Percentiles rank a stretch among this genome's conserved stretches.
phyloP scores from a whole-genome alignment of 92 coral and sea anemone species.

The Umimayanthus kanabou region DNA sequence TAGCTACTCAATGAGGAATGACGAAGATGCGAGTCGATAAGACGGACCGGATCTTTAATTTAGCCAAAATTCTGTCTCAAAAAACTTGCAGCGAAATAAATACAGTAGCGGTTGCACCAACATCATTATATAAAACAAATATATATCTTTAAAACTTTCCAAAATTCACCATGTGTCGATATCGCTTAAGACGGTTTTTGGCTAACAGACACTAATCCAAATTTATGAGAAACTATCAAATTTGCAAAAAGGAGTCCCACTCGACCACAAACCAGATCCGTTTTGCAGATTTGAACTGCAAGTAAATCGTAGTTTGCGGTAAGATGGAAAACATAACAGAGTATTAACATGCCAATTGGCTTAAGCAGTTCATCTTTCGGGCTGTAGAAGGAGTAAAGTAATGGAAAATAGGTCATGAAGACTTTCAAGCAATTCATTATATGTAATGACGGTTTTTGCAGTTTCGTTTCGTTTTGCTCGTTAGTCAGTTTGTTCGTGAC shows the following conservation, averaged over 20 bases:
- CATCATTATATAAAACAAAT: not conserved
- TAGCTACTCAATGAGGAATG: not conserved
- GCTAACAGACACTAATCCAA: not conserved
- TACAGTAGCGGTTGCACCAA: not conserved
- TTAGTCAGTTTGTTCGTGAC: constrained; percentile 10
- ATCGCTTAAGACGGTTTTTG: not conserved
- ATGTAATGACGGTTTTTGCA: not conserved
- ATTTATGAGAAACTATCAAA: not conserved
- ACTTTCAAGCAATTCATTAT: not conserved
- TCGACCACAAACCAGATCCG: not conserved
- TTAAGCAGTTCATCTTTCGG: not conserved
- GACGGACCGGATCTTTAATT: not conserved
- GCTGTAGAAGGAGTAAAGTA: not conserved
- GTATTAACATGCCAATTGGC: not conserved
- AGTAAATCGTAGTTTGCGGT: not conserved
- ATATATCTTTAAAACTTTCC: not conserved
- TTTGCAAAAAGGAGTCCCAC: not conserved
- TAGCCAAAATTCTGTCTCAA: constrained; percentile 4
- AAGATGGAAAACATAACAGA: not conserved
- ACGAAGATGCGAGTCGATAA: not conserved
- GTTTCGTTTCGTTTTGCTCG: not conserved
- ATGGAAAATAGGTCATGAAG: not conserved
- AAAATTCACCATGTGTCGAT: not conserved
- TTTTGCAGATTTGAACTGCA: not conserved
- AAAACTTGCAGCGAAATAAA: not conserved